phyloP scores from a whole-genome alignment of 2,797 vertebrate genomes.

The Holocentrus rufus region DNA sequence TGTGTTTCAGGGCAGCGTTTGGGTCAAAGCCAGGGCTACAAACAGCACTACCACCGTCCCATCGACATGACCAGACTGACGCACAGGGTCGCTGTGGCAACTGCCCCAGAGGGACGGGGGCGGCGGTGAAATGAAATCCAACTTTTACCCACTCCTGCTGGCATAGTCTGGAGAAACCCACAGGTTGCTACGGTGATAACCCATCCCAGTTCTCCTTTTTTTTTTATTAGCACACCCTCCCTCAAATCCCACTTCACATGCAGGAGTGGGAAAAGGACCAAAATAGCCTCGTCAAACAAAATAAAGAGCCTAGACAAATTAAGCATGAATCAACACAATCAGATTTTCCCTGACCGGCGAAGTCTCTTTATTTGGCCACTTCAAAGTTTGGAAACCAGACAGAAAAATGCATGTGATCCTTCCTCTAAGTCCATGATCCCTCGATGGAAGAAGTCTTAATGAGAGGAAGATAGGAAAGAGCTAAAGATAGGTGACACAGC shows the following conservation, averaged over 20 bases:
- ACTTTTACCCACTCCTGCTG: constrained; percentile 20
- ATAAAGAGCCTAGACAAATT: no score
- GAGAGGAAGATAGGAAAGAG: neutral
- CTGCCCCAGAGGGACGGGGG: constrained; percentile 4
- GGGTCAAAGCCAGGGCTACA: constrained; percentile 3
- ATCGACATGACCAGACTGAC: constrained; percentile 43
- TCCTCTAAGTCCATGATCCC: neutral
- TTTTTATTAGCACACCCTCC: constrained; percentile 7
- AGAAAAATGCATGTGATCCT: neutral
- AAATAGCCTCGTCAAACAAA: no score
- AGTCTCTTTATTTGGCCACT: neutral
- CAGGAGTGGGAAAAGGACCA: no score
- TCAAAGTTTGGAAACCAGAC: neutral
- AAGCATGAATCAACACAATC: no score
- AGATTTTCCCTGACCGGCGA: neutral
- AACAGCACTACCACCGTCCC: neutral
- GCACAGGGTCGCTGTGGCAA: constrained; percentile 43
- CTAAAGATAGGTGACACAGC: neutral
- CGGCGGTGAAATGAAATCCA: neutral
- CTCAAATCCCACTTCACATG: no score
- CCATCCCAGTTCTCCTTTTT: neutral
- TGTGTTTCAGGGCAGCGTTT: constrained; percentile 19
- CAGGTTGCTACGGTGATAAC: constrained; percentile 32
- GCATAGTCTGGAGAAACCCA: constrained; percentile 16
- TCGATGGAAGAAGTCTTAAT: neutral